A percentile compares a stretch with the other conserved stretches of the same genome.
These are phyloP conservation scores for Sepioteuthis lessoniana DNA, from an alignment of 2,888 invertebrate species.

Conservation along the genomic window DNA sequence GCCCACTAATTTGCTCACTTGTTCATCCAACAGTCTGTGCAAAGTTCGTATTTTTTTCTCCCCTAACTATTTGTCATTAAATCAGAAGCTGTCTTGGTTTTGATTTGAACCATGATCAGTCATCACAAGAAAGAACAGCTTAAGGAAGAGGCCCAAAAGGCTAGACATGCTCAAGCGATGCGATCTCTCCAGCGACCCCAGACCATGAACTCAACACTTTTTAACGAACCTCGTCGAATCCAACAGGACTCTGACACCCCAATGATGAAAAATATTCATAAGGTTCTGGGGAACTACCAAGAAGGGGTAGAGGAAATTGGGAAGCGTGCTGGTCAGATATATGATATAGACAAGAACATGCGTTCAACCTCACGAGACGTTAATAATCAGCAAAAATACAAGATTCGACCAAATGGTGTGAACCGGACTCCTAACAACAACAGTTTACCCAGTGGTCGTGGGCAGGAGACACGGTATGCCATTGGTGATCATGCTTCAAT, in stretches of 20 bases:
- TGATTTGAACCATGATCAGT: slow-evolving; percentile 1
- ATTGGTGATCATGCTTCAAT: not conserved
- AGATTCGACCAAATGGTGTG: not conserved
- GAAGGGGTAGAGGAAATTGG: not conserved
- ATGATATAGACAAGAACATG: not conserved
- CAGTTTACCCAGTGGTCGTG: not conserved
- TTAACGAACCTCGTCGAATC: not conserved
- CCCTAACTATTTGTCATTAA: not conserved
- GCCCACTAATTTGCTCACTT: not conserved
- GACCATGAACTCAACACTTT: not conserved
- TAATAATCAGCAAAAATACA: slow-evolving; percentile 16
- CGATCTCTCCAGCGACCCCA: not conserved
- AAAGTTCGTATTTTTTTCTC: not conserved
- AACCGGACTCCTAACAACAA: not conserved
- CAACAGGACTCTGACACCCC: not conserved
- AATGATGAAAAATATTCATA: not conserved
- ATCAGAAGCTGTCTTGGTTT: not conserved
- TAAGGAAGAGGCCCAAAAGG: slow-evolving; percentile 25
- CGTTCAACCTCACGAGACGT: not conserved
- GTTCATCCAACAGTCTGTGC: not conserved
- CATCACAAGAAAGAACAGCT: not conserved
- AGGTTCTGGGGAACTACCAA: not conserved
- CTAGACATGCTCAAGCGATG: slow-evolving; percentile 25
- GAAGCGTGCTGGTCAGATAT: not conserved
- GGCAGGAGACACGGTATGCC: not conserved